These are phyloP conservation scores for Synodontis membranacea DNA, from an alignment of 2,113 vertebrate species.

Conservation along the genomic window DNA sequence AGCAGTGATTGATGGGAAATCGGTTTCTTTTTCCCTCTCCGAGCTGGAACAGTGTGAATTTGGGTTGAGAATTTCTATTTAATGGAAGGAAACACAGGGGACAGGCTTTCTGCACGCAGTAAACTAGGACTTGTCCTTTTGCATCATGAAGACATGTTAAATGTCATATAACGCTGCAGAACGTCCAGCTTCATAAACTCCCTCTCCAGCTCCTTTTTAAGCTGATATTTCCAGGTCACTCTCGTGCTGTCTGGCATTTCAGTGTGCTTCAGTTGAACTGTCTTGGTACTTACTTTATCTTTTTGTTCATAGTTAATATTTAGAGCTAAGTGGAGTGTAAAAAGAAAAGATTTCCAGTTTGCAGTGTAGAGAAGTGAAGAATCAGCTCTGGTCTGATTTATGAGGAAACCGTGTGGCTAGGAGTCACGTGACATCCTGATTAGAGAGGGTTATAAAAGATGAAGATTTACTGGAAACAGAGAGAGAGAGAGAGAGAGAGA, in stretches of 20 bases:
- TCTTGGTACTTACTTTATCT: neutral
- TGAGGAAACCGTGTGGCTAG: neutral
- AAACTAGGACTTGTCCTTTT: neutral
- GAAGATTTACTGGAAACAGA: neutral
- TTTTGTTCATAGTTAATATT: neutral
- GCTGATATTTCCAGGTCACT: neutral
- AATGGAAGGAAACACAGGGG: neutral
- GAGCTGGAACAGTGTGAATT: neutral
- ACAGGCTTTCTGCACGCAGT: neutral
- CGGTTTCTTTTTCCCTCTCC: neutral
- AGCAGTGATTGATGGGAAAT: conserved; percentile 6
- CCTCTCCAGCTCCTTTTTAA: neutral
- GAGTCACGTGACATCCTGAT: neutral
- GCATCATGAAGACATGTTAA: neutral
- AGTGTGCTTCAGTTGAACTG: neutral
- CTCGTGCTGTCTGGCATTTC: neutral
- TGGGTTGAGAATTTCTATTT: neutral
- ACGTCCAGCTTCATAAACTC: neutral
- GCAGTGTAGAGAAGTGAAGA: neutral
- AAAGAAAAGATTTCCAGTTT: neutral
- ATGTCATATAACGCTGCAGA: neutral
- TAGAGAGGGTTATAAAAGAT: neutral
- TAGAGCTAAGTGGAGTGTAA: neutral
- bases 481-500: conserved; percentile 17
- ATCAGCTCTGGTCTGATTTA: neutral